Percentiles rank a stretch among this genome's conserved stretches.
These are phyloP conservation scores for Chondrilla cf. caribensis DNA, from an alignment of 37 sponge, comb jelly and placozoan species.

Conservation along the genomic window DNA sequence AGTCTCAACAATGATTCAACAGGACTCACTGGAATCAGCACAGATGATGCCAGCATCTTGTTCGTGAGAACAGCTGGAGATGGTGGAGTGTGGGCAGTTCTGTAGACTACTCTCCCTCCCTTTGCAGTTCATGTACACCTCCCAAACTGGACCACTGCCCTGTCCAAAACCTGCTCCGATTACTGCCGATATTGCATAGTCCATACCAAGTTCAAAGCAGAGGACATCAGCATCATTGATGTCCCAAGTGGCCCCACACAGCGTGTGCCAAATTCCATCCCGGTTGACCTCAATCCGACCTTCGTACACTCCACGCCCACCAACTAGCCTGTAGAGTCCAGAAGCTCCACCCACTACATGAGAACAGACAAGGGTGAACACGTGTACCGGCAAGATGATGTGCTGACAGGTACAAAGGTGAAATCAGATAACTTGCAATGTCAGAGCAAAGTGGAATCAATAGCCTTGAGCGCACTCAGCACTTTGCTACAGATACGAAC, in stretches of 20 bases:
- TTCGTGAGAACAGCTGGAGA: too few species aligned
- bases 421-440: too few species aligned
- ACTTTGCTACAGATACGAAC: too few species aligned
- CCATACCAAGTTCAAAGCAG: conserved; percentile 1
- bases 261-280: background rate
- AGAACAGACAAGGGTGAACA: too few species aligned
- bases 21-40: too few species aligned
- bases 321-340: background rate
- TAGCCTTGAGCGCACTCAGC: too few species aligned
- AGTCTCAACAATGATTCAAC: too few species aligned
- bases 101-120: conserved; percentile 12
- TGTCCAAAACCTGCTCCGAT: background rate
- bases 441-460: too few species aligned
- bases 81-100: background rate
- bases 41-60: too few species aligned
- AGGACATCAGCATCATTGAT: conserved; percentile 21
- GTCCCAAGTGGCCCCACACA: conserved; percentile 13
- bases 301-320: background rate
- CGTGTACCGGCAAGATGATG: too few species aligned
- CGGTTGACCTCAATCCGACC: conserved; percentile 6
- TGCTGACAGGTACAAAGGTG: too few species aligned
- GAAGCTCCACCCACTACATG: too few species aligned
- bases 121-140: background rate
- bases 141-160: background rate
- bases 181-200: conserved; percentile 3